Evolutionary conservation across 2,113 vertebrate species (phyloP), one percentile per base, ranked within the genome.

Genomic region (Casuarius casuarius): DNA sequence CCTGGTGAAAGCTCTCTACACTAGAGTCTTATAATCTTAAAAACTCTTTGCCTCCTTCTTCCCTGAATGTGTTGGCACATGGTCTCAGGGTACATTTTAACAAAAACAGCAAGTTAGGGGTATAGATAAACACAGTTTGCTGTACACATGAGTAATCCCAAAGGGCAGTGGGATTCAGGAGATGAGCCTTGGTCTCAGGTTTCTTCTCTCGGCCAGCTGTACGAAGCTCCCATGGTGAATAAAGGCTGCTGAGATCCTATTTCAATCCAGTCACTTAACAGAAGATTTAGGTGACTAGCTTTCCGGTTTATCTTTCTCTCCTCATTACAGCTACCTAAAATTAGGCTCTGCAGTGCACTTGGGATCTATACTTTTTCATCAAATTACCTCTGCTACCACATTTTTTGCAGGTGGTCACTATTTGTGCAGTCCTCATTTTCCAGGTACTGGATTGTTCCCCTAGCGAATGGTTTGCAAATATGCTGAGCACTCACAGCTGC

Each of bases 21-120:
- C 1, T 0, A 40, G 5, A 48, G 23, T 65, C n/a, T 46, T 19
- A 21, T 22, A 44, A 51, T 38, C 44, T 66, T 28, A 0, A 15
- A 14, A 33, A 1, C 12, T 18, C 56, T 75, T 54, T 51, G 28
- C 40, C 42, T 65, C 21, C 21, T 63, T 16, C 49, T 76, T n/a
- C 42, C 26, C 62, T 14, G 35, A 33, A 23, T 19, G 3, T 7
- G 17, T 25, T 67, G 70, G 18, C 40, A 62, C 7, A 5, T 0
- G 1, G 4, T 28, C 26, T 46, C 28, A 40, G 66, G 22, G 26
- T 31, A n/a, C 26, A 6, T 51, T 62, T 51, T n/a, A 59, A 7
- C 6, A 74, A 62, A 87, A 76, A 2, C 5, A 76, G 25, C 10
- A 63, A 52, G 89, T 80, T 10, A n/a, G 25, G 21, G 40, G 10